phyloP scores from a whole-genome alignment of 1,140 invertebrate genomes.

The Leptopilina clavipes region DNA sequence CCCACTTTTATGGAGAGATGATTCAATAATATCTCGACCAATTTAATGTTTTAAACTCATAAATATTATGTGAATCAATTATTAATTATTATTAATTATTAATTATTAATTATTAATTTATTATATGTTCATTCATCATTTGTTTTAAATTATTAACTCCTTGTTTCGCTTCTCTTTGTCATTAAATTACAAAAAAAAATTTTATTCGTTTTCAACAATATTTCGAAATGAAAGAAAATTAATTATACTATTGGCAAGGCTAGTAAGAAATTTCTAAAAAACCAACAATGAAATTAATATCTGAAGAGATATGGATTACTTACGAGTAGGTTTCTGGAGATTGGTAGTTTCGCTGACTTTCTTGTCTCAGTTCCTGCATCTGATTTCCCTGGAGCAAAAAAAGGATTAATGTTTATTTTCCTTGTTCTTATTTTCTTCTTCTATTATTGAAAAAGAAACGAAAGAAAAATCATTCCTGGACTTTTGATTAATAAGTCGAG shows the following conservation, averaged over 20 bases:
- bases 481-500: conserved; percentile 29
- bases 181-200: neutral
- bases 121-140: too few species aligned
- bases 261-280: too few species aligned
- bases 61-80: neutral
- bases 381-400: conserved; percentile 61
- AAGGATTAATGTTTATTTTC: conserved; percentile 15
- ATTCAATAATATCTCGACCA: neutral
- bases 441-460: neutral
- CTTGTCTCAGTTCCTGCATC: conserved; percentile 65
- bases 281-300: neutral
- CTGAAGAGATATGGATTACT: conserved; percentile 48
- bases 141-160: neutral
- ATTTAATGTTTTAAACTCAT: neutral
- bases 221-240: too few species aligned
- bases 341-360: conserved; percentile 63
- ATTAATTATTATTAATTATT: neutral
- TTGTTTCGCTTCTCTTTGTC: neutral
- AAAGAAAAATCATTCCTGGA: conserved; percentile 7
- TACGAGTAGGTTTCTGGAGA: conserved; percentile 65
- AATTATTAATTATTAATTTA: neutral
- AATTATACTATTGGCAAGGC: too few species aligned
- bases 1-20: neutral
- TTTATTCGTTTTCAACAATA: neutral
- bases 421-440: neutral